Percentiles rank a stretch among this genome's conserved stretches.
Conservation (phyloP, 2,797 vertebrate genomes). For the Mus caroli region DNA sequence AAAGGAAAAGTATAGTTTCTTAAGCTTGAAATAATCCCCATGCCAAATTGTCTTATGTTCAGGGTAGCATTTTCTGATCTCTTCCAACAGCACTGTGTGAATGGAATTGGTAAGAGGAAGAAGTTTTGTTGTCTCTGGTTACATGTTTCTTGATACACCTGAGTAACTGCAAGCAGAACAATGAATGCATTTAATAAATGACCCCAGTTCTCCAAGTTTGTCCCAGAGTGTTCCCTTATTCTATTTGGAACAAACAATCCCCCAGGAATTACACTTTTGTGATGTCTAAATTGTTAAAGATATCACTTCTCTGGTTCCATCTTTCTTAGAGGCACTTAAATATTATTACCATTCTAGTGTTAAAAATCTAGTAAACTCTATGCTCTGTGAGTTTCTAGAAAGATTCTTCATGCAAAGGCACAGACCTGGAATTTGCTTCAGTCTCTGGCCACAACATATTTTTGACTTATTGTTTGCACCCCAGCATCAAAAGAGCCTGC, state of each 20-base stretch:
- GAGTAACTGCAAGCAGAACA: not conserved
- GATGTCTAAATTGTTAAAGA: not conserved
- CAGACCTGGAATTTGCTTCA: not conserved
- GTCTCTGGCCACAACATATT: not conserved
- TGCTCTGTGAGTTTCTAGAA: not conserved
- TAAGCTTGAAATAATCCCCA: not conserved
- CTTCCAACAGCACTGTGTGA: not conserved
- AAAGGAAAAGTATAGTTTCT: not conserved
- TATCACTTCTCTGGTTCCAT: not conserved
- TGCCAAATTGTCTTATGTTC: not conserved
- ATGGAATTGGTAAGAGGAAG: not conserved
- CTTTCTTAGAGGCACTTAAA: not conserved
- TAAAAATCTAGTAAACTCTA: not conserved
- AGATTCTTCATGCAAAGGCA: not conserved
- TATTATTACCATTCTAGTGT: not conserved
- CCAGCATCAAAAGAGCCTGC: not conserved
- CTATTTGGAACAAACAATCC: not conserved
- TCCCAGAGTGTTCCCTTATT: not conserved
- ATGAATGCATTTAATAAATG: not conserved
- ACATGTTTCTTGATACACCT: not conserved
- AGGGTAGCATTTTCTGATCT: not conserved
- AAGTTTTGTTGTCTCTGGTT: not conserved
- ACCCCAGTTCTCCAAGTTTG: not conserved
- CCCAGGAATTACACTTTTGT: not conserved
- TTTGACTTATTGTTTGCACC: not conserved